These are phyloP conservation scores for Actenoides lindsayi DNA, from an alignment of 2,113 vertebrate species.

Conservation along the genomic window DNA sequence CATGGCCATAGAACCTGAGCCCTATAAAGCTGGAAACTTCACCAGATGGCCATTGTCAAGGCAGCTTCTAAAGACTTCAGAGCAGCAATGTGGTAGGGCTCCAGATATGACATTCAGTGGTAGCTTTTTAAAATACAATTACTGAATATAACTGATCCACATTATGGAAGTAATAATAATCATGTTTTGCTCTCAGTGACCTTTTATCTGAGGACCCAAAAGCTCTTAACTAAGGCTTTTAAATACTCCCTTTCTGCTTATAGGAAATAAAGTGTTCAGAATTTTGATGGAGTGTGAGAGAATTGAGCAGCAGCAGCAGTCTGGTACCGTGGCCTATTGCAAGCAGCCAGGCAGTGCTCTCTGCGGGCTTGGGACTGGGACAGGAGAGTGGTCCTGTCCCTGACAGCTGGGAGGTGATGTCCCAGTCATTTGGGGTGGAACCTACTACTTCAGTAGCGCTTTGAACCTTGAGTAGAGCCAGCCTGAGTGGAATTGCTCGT, in stretches of 20 bases:
- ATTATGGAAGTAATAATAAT: conserved; percentile 9
- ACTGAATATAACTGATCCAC: background rate
- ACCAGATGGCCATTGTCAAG: background rate
- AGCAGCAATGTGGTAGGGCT: background rate
- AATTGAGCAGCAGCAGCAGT: background rate
- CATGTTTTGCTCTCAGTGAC: background rate
- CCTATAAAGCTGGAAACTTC: conserved; percentile 2
- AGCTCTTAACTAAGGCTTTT: background rate
- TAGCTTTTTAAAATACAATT: conserved; percentile 15
- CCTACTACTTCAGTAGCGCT: background rate
- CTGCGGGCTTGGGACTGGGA: background rate
- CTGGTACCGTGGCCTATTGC: fast-evolving
- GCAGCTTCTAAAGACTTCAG: background rate
- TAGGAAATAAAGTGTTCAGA: background rate
- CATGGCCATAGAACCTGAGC: background rate
- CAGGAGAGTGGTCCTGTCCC: background rate
- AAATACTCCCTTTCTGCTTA: background rate
- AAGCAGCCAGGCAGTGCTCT: background rate
- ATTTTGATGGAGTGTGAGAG: background rate
- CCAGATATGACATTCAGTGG: background rate
- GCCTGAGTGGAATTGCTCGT: background rate
- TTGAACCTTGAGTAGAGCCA: background rate
- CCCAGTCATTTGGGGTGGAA: fast-evolving
- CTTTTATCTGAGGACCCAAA: background rate
- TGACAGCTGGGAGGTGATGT: background rate